Conservation (phyloP, 2,113 vertebrate species). For the Hypomesus transpacificus region DNA sequence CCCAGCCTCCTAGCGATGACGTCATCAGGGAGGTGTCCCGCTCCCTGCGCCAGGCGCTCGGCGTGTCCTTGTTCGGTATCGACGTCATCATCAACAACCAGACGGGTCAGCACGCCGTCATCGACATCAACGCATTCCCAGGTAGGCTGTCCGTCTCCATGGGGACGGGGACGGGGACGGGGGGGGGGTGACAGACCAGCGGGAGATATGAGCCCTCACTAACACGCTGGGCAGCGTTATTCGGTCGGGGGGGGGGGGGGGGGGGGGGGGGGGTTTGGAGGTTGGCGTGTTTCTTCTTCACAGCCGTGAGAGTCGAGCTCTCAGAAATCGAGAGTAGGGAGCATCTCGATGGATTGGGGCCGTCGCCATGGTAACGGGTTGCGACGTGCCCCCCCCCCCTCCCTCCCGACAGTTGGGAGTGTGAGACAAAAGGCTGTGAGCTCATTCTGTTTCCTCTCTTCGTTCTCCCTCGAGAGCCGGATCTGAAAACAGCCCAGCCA, state of each 20-base stretch:
- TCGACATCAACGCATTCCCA: conserved; percentile 98
- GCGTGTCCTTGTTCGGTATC: conserved; percentile 93
- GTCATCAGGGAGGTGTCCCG: conserved; percentile 90
- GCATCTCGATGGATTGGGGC: background rate
- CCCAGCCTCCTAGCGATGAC: conserved; percentile 85
- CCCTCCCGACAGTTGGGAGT: too few relatives aligned
- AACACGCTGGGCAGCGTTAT: too few relatives aligned
- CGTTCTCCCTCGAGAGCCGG: background rate
- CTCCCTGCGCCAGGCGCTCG: conserved; percentile 83
- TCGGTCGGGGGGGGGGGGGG: too few relatives aligned
- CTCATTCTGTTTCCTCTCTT: background rate
- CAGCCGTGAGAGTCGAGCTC: background rate
- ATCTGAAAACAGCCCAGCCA: too few relatives aligned
- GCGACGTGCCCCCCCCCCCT: background rate
- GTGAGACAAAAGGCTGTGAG: too few relatives aligned
- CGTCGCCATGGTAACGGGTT: conserved; percentile 8
- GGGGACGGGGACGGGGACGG: background rate
- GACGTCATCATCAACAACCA: conserved; percentile 98
- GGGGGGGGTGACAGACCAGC: too few relatives aligned
- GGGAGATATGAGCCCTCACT: too few relatives aligned
- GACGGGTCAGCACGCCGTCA: conserved; percentile 93
- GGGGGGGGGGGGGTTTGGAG: too few relatives aligned
- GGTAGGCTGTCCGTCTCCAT: conserved; percentile 64
- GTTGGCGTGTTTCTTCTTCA: too few relatives aligned
- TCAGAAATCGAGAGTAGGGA: background rate